Evolutionary conservation across 2,797 vertebrate species (phyloP), one percentile per base, ranked within the genome.

Genomic region (Coregonus suidteri): DNA sequence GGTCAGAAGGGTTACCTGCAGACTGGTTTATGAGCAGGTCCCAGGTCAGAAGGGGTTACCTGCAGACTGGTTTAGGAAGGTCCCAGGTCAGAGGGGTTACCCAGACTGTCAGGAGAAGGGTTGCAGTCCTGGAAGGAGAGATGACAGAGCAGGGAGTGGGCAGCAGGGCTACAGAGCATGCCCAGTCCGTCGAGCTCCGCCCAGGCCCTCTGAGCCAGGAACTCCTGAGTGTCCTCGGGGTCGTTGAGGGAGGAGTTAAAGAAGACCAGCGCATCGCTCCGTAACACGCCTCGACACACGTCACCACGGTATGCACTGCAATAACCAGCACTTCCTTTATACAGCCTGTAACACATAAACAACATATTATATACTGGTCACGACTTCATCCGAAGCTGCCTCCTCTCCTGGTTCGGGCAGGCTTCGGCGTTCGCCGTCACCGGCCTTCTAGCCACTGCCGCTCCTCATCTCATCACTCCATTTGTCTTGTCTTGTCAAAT

Each of bases 41-140:
- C 64, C 11, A 6, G 25, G 30, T 13, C 25, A 41, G 37, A 4
- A 4, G 2, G n/a, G 51, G 11, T 41, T 69, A 41, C 34, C 34
- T 69, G 67, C 35, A 47, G 18, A n/a, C 37, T 18, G 37, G 35
- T n/a, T 18, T 41, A 34, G 67, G 35, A 30, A 30, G 34, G 67
- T 18, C 18, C 34, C 2, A 13, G 13, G 65, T 9, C 3, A 31
- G 65, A 34, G 5, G 14, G 65, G 15, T 31, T 94, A 98, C 98
- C 97, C 98, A 99, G 73, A 98, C 84, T 13, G 97, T n/a, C n/a
- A n/a, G n/a, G n/a, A n/a, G n/a, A 95, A 0, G 96, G 95, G 85
- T 93, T 96, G 90, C 98, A 99, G 86, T 97, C 95, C 52, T 94
- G 97, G 92, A 98, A 99, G 86, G 95, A 88, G 77, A 94, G 89